Conservation (phyloP, 2,888 invertebrate species). For the Nineta flava region DNA sequence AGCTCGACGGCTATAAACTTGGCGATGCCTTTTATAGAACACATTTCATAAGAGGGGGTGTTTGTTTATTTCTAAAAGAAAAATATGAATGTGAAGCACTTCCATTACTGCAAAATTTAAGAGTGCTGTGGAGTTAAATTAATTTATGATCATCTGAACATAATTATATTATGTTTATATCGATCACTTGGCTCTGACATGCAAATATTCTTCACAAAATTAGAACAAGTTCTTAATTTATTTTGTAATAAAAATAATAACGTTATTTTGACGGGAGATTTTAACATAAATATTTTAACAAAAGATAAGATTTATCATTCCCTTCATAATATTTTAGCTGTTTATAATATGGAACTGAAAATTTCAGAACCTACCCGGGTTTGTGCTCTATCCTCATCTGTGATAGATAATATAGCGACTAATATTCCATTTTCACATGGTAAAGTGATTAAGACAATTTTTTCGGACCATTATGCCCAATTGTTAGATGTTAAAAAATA, state of each 20-base stretch:
- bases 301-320: no score
- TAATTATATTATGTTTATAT: background rate
- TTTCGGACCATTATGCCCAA: no score
- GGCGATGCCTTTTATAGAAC: background rate
- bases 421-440: no score
- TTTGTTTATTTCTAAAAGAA: background rate
- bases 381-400: no score
- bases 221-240: background rate
- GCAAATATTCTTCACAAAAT: background rate
- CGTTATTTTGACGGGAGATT: background rate
- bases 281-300: background rate
- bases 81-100: background rate
- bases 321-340: no score
- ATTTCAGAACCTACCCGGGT: no score
- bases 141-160: background rate
- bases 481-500: no score
- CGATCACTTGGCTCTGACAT: background rate
- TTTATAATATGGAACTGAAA: no score
- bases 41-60: background rate
- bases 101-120: background rate
- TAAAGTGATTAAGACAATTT: no score
- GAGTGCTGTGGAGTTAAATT: background rate
- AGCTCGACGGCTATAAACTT: background rate
- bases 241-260: background rate
- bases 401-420: no score